phyloP scores from a whole-genome alignment of 2,888 invertebrate species.

The Chelonus formosanus region DNA sequence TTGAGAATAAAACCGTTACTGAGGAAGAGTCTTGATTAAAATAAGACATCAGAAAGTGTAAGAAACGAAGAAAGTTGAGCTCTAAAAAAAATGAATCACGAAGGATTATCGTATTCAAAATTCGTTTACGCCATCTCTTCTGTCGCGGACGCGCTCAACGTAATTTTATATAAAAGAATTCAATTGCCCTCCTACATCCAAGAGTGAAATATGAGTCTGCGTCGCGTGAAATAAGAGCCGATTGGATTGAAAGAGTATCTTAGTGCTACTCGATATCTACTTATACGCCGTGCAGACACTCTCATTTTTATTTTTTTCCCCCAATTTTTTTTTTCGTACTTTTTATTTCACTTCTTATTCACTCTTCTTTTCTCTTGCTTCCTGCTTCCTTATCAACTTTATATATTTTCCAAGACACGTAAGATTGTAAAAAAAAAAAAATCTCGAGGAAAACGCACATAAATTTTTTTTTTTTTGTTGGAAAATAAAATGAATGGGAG shows the following conservation, averaged over 20 bases:
- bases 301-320: slow-evolving; percentile 10
- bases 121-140: slow-evolving; percentile 49
- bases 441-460: no score
- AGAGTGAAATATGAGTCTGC: slow-evolving; percentile 59
- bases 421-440: no score
- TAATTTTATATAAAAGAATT: slow-evolving; percentile 60
- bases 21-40: no score
- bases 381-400: no score
- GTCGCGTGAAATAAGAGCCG: slow-evolving; percentile 57
- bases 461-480: no score
- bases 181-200: slow-evolving; percentile 55
- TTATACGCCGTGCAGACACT: slow-evolving; percentile 42
- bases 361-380: no score
- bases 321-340: background rate
- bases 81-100: slow-evolving; percentile 46
- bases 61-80: slow-evolving; percentile 2
- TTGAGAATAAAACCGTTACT: no score
- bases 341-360: background rate
- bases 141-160: slow-evolving; percentile 32
- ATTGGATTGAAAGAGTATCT: slow-evolving; percentile 58
- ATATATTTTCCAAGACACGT: no score
- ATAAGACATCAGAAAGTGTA: background rate
- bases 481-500: no score
- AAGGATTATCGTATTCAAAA: slow-evolving; percentile 54
- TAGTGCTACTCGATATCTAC: slow-evolving; percentile 54